Conservation (phyloP, 1,140 invertebrate species). For the Eueides isabella region DNA sequence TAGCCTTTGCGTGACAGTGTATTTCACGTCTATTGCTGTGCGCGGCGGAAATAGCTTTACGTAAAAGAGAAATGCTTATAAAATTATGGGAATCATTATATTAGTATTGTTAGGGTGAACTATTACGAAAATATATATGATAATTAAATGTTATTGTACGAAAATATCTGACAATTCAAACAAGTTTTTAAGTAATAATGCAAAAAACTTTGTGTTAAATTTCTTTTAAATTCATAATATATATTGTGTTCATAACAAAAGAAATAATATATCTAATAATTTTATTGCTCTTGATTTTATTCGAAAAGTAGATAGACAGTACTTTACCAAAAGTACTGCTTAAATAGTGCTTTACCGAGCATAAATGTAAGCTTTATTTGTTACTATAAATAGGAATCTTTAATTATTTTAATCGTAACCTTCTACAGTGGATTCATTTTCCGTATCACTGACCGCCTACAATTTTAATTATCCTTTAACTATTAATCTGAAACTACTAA, state of each 20-base stretch:
- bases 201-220: too few species aligned
- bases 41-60: conserved; percentile 42
- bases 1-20: conserved; percentile 42
- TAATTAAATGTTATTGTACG: not conserved
- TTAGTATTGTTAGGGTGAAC: not conserved
- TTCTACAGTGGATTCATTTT: conserved; percentile 20
- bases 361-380: not conserved
- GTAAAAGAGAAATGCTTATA: conserved; percentile 19
- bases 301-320: too few species aligned
- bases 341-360: too few species aligned
- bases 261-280: too few species aligned
- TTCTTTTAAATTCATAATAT: too few species aligned
- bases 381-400: not conserved
- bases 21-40: conserved; percentile 35
- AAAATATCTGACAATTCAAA: too few species aligned
- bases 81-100: conserved; percentile 20
- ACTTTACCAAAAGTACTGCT: too few species aligned
- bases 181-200: too few species aligned
- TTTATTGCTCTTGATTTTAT: too few species aligned
- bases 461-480: not conserved
- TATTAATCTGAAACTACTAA: not conserved
- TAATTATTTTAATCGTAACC: not conserved
- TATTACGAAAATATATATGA: not conserved
- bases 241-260: too few species aligned
- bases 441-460: conserved; percentile 16